Evolutionary conservation across 2,797 vertebrate genomes (phyloP), one percentile per base, ranked within the genome.

Genomic region (Eurystomus glaucurus): DNA sequence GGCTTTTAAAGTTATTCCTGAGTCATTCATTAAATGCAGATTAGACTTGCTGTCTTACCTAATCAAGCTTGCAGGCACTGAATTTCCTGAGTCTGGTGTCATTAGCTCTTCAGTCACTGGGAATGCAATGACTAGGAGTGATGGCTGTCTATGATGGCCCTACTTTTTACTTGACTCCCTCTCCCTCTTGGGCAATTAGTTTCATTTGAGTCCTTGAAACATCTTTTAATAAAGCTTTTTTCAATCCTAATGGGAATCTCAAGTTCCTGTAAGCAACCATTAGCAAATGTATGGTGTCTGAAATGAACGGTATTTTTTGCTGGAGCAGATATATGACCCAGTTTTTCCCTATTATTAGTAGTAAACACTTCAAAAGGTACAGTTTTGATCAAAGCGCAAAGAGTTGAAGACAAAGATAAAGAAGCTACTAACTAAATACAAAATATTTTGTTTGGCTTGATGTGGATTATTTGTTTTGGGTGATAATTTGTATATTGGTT

Each of bases 21-120:
- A 89, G 80, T 84, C 83, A 70, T 94, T 93, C 92, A 86, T 96
- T 86, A 96, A 85, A 94, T 84, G 79, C 75, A 91, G 85, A 91
- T 90, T 94, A 97, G 81, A 35, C 80, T 88, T 89, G 52, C 76
- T 95, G 87, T 90, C 64, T 94, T 92, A 85, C 31, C 57, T 87
- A 93, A 97, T 97, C 87, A 94, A 66, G 66, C 26, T 93, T 87
- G 65, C 69, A 85, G 85, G 57, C 21, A 2, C 70, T 79, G 93
- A 76, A 77, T 64, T 93, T 92, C 90, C 55, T 69, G 75, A 90
- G 78, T 74, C 75, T 95, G 22, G 65, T 58, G 76, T 88, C 81
- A 61, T 83, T 81, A 92, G 46, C 72, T 85, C 78, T 85, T 60
- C 61, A 79, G 65, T 85, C 68, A 64, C 48, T 3, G 3, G 48